Percentiles rank a stretch among this genome's conserved stretches.
Evolutionary conservation across 2,797 vertebrate species (phyloP).

Genomic region (Microctenopoma stevenorrisi): DNA sequence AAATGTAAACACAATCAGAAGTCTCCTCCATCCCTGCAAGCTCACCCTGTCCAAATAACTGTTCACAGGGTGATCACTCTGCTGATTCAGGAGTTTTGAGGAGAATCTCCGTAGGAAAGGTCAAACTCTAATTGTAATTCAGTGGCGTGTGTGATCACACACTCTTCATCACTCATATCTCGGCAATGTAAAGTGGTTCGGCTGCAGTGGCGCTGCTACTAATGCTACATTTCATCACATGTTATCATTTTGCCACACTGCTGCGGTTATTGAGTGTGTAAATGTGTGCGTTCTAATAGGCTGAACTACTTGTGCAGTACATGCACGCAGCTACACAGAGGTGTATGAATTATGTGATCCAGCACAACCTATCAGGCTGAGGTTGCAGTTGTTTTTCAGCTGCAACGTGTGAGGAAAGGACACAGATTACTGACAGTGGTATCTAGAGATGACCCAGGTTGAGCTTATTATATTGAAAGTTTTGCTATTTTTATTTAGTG

Average conservation of each 20-base stretch:
- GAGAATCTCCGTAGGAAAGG: conserved; percentile 52
- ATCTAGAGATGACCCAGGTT: background rate
- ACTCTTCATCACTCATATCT: conserved; percentile 40
- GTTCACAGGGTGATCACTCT: conserved; percentile 30
- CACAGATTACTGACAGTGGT: background rate
- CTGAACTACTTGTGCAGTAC: background rate
- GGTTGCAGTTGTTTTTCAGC: background rate
- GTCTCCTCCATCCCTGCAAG: conserved; percentile 8
- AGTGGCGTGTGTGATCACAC: conserved; percentile 57
- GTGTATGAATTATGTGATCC: conserved; percentile 8
- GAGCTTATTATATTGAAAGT: too few relatives aligned
- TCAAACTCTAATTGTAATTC: conserved; percentile 62
- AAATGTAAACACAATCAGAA: conserved; percentile 38
- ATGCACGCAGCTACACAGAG: background rate
- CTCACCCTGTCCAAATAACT: conserved; percentile 29
- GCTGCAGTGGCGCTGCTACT: conserved; percentile 35
- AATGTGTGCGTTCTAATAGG: background rate
- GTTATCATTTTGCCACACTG: conserved; percentile 22
- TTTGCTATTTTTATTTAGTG: too few relatives aligned
- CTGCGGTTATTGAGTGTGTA: conserved; percentile 20
- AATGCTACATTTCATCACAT: conserved; percentile 32
- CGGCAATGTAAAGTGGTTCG: conserved; percentile 24
- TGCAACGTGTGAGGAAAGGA: background rate
- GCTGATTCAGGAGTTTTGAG: conserved; percentile 62
- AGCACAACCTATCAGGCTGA: background rate